Evolutionary conservation across 1,140 invertebrate genomes (phyloP).

Genomic region (Harpegnathos saltator): DNA sequence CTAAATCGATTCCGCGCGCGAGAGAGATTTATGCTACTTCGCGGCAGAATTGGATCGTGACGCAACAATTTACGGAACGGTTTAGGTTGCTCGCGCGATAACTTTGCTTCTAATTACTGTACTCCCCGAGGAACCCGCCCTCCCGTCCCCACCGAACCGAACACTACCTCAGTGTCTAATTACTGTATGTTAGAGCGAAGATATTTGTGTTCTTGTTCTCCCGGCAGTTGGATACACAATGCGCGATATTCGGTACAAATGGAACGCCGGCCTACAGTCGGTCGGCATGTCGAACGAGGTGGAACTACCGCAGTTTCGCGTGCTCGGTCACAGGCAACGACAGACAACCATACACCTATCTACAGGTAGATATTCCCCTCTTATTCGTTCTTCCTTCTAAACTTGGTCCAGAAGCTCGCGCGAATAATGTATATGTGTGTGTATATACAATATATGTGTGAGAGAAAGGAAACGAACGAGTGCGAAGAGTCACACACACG

Average conservation of each 20-base stretch:
- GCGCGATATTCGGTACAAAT: conserved; percentile 98
- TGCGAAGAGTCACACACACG: neutral
- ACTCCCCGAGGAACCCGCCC: conserved; percentile 18
- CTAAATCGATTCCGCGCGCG: conserved; percentile 53
- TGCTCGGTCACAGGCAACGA: conserved; percentile 96
- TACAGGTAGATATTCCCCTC: conserved; percentile 92
- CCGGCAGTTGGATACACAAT: conserved; percentile 97
- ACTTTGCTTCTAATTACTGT: conserved; percentile 61
- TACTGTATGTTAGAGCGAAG: conserved; percentile 85
- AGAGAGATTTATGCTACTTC: conserved; percentile 35
- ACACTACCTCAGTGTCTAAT: conserved; percentile 75
- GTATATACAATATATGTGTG: conserved; percentile 18
- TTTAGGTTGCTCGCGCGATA: conserved; percentile 65
- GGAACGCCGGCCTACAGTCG: conserved; percentile 94
- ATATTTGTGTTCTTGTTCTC: conserved; percentile 89
- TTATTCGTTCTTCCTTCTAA: conserved; percentile 74
- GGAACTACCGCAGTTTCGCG: conserved; percentile 97
- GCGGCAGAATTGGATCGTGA: conserved; percentile 24
- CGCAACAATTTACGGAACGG: conserved; percentile 22
- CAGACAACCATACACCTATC: conserved; percentile 96
- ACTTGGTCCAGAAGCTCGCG: conserved; percentile 68
- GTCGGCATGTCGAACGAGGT: conserved; percentile 96
- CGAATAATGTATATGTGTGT: conserved; percentile 41
- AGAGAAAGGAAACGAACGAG: no score
- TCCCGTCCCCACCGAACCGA: conserved; percentile 27